These are phyloP conservation scores for Eudasyphora cyanicolor DNA, from an alignment of 2,888 invertebrate genomes.

Conservation along the genomic window DNA sequence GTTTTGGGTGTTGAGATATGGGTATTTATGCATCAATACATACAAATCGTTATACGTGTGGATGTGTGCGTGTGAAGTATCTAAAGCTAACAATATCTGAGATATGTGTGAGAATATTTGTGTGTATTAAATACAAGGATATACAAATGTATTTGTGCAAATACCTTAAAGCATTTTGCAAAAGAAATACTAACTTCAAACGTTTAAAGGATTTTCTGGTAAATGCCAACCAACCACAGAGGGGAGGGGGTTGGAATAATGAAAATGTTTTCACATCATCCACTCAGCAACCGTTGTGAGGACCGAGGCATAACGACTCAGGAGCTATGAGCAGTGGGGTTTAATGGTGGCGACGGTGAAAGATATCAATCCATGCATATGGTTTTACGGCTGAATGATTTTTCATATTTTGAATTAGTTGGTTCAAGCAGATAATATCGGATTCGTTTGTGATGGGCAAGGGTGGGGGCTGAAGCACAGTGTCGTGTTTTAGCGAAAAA, in stretches of 20 bases:
- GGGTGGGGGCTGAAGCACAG: no score
- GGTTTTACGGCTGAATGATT: neutral
- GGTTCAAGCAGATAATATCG: neutral
- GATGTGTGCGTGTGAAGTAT: neutral
- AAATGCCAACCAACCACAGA: neutral
- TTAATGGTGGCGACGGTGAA: neutral
- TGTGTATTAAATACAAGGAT: no score
- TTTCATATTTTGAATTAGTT: constrained; percentile 2
- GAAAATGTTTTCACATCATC: constrained; percentile 52
- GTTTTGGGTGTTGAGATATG: neutral
- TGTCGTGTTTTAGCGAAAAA: no score
- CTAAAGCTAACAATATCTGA: neutral
- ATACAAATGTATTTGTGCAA: no score
- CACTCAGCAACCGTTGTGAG: constrained; percentile 34
- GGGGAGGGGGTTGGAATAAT: neutral
- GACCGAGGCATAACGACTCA: constrained; percentile 4
- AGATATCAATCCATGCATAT: constrained; percentile 10
- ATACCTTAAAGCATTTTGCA: neutral
- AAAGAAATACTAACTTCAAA: neutral
- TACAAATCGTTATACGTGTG: neutral
- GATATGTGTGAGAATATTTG: neutral
- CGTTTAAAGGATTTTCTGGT: neutral
- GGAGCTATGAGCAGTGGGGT: neutral
- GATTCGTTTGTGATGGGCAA: no score
- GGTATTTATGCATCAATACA: neutral